Evolutionary conservation across 2,888 invertebrate genomes (phyloP).

Genomic region (Arctia plantaginis): DNA sequence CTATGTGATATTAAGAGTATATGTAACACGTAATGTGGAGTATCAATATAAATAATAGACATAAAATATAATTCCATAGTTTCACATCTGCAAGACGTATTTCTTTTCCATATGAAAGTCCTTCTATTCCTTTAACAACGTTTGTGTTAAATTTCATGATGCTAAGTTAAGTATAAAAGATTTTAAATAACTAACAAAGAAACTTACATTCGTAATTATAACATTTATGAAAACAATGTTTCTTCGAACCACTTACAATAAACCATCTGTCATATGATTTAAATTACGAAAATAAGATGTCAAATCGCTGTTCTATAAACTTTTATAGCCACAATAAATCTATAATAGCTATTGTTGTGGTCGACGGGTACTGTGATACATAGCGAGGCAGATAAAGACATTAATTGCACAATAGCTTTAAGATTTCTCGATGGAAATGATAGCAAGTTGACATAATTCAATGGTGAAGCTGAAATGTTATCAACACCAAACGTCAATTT

Average conservation of each 20-base stretch:
- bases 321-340: slow-evolving; percentile 40
- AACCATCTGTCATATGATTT: not conserved
- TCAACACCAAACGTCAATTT: slow-evolving; percentile 19
- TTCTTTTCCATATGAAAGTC: not conserved
- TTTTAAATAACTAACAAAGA: not conserved
- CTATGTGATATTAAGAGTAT: no score
- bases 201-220: not conserved
- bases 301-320: slow-evolving; percentile 39
- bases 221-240: not conserved
- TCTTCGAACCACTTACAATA: not conserved
- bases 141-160: not conserved
- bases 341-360: slow-evolving; percentile 43
- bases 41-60: no score
- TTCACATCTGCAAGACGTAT: not conserved
- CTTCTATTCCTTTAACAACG: not conserved
- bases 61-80: not conserved
- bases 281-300: not conserved
- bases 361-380: slow-evolving; percentile 33
- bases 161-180: not conserved
- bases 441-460: slow-evolving; percentile 30
- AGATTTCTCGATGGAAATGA: slow-evolving; percentile 28
- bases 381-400: slow-evolving; percentile 40
- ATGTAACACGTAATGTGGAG: no score
- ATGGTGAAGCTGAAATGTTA: slow-evolving; percentile 31
- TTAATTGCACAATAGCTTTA: slow-evolving; percentile 37